A percentile compares a stretch with the other conserved stretches of the same genome.
Conservation (phyloP, 2,113 vertebrate species). For the Nycticorax nycticorax region DNA sequence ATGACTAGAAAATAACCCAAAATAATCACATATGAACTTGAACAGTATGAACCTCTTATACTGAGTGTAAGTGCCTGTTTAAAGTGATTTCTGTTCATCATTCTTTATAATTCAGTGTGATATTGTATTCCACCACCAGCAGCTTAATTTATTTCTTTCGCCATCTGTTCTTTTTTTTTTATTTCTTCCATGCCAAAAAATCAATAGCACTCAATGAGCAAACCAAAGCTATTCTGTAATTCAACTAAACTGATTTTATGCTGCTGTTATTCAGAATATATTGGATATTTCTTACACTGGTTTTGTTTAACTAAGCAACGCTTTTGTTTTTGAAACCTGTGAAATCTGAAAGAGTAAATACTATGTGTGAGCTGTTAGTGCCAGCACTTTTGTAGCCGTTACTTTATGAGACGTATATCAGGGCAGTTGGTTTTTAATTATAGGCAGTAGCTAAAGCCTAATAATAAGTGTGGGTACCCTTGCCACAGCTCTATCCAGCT, state of each 20-base stretch:
- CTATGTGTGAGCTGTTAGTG: background rate
- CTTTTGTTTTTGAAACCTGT: conserved; percentile 68
- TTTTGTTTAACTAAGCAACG: conserved; percentile 65
- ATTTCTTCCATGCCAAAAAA: conserved; percentile 70
- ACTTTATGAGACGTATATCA: background rate
- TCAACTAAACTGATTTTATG: conserved; percentile 61
- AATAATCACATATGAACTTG: background rate
- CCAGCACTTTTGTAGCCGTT: background rate
- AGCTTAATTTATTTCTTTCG: conserved; percentile 76
- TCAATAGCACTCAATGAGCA: conserved; percentile 67
- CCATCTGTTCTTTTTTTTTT: conserved; percentile 77
- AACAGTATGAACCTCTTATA: background rate
- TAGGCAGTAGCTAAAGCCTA: background rate
- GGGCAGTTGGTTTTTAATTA: background rate
- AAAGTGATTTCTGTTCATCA: conserved; percentile 52
- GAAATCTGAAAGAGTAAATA: conserved; percentile 67
- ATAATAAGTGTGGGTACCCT: background rate
- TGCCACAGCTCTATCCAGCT: background rate
- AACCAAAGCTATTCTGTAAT: conserved; percentile 63
- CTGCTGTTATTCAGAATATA: conserved; percentile 65
- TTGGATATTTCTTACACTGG: conserved; percentile 56
- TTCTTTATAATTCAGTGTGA: conserved; percentile 75
- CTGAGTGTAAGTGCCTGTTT: conserved; percentile 22
- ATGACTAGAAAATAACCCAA: background rate
- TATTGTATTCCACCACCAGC: conserved; percentile 65